Conservation (phyloP, 2,797 vertebrate species). For the Falco peregrinus region DNA sequence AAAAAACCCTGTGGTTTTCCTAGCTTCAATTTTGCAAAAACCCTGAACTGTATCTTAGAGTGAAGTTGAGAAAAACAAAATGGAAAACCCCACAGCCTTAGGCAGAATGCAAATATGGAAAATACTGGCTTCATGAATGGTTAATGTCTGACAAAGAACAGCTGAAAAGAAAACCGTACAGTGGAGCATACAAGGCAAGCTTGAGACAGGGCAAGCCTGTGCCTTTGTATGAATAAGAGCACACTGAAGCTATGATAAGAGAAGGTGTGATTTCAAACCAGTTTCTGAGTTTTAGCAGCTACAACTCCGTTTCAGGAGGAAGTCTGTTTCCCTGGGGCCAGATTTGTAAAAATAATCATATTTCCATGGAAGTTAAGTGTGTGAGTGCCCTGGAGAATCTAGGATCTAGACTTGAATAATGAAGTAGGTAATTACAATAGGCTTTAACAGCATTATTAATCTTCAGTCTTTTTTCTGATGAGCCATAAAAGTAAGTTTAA, state of each 20-base stretch:
- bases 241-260: neutral
- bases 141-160: neutral
- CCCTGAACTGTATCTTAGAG: neutral
- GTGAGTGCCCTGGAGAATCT: neutral
- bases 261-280: neutral
- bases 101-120: neutral
- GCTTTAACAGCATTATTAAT: neutral
- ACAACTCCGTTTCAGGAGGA: neutral
- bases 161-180: neutral
- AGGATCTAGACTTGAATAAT: neutral
- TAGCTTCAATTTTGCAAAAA: neutral
- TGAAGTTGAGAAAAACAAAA: neutral
- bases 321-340: neutral
- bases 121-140: neutral
- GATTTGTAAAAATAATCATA: neutral
- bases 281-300: neutral
- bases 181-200: neutral
- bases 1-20: neutral
- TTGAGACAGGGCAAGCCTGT: neutral
- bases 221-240: neutral
- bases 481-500: neutral
- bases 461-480: neutral
- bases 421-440: neutral
- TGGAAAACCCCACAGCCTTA: neutral
- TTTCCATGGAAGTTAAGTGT: neutral